Percentiles rank a stretch among this genome's conserved stretches.
These are phyloP conservation scores for Macaria liturata DNA, from an alignment of 2,888 invertebrate genomes.

Conservation along the genomic window DNA sequence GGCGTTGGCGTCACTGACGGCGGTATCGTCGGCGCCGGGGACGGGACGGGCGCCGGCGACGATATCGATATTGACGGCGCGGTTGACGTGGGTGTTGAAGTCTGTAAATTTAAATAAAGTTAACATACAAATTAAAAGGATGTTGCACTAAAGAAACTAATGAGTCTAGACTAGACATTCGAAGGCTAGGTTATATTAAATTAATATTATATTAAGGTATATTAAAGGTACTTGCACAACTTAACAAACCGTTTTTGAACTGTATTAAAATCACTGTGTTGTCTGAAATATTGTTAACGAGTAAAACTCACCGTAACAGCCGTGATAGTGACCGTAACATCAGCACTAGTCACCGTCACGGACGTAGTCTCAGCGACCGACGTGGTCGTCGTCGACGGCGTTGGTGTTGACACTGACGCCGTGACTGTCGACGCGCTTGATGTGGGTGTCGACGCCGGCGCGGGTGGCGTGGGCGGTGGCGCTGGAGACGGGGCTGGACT, in stretches of 20 bases:
- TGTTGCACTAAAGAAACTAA: too few species aligned
- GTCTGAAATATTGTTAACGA: too few species aligned
- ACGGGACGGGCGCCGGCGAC: conserved; percentile 25
- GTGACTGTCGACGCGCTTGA: background rate
- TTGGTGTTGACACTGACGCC: conserved; percentile 1
- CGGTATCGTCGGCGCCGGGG: background rate
- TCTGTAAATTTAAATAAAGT: background rate
- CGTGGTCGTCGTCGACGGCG: conserved; percentile 19
- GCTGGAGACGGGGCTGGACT: conserved; percentile 32
- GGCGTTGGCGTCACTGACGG: conserved; percentile 23
- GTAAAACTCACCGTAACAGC: conserved; percentile 34
- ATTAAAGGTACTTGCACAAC: too few species aligned
- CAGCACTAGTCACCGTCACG: conserved; percentile 37
- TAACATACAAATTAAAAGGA: too few species aligned
- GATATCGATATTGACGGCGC: conserved; percentile 14
- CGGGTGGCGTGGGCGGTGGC: conserved; percentile 14
- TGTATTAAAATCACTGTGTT: too few species aligned
- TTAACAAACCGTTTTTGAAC: too few species aligned
- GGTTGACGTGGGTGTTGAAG: conserved; percentile 27
- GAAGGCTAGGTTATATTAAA: too few species aligned
- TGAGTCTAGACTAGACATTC: too few species aligned
- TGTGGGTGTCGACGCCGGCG: conserved; percentile 7
- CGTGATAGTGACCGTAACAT: conserved; percentile 43
- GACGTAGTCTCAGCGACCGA: conserved; percentile 40
- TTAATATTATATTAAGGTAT: too few species aligned